These are phyloP conservation scores for Palythoa grandis DNA, from an alignment of 92 coral and sea anemone genomes.

Conservation along the genomic window DNA sequence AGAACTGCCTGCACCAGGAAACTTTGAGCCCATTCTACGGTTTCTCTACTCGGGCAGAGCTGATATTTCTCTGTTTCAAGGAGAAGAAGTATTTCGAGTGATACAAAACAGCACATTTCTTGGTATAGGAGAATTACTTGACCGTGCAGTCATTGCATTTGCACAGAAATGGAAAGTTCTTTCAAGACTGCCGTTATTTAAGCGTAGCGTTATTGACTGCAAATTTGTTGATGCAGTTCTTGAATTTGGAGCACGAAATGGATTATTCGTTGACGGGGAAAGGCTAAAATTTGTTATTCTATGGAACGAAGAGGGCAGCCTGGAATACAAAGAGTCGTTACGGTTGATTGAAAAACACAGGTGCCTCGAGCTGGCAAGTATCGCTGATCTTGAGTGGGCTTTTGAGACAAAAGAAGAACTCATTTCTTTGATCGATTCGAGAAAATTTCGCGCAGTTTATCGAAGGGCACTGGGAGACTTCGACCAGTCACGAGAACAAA, in stretches of 20 bases:
- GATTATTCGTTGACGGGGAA: conserved; percentile 83
- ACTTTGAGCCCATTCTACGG: conserved; percentile 80
- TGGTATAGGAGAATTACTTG: conserved; percentile 76
- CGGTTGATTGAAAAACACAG: conserved; percentile 73
- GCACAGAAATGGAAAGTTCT: conserved; percentile 90
- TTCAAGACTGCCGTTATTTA: conserved; percentile 76
- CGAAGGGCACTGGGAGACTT: conserved; percentile 80
- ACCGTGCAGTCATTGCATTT: conserved; percentile 78
- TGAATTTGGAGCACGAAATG: conserved; percentile 84
- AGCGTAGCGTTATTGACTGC: conserved; percentile 83
- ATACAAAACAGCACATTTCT: conserved; percentile 85
- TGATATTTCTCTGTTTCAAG: conserved; percentile 70
- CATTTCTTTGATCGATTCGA: conserved; percentile 63
- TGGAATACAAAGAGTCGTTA: conserved; percentile 67
- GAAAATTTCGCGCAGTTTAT: conserved; percentile 75
- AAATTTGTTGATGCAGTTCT: conserved; percentile 78
- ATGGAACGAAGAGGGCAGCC: conserved; percentile 85
- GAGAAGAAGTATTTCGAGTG: conserved; percentile 80
- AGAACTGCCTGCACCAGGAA: conserved; percentile 87
- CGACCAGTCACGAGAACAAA: conserved; percentile 70
- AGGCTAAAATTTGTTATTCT: conserved; percentile 77
- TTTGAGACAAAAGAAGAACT: conserved; percentile 75
- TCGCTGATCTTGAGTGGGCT: conserved; percentile 92
- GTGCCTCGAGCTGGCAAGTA: conserved; percentile 81
- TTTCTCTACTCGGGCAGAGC: conserved; percentile 87